Evolutionary conservation across 1,140 invertebrate species (phyloP), one percentile per base, ranked within the genome.

Genomic region (Planococcus citri): DNA sequence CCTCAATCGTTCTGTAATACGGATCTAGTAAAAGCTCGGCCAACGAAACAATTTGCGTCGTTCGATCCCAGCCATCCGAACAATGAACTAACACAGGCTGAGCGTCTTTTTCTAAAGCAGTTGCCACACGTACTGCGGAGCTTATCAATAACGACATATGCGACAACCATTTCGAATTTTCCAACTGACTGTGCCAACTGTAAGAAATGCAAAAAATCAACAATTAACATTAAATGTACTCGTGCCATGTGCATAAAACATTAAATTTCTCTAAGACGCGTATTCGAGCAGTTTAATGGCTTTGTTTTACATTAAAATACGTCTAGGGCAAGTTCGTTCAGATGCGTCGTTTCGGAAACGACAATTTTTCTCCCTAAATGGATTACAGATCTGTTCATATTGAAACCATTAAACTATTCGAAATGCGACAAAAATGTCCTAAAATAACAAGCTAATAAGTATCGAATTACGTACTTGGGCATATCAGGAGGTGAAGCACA

Each of bases 1-100:
- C 91, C 81, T 94, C 86, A 70, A 94, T 83, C 9, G 94, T 97
- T 72, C 95, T 81, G 78, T 97, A 97, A 80, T 88, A 92, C 9
- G 94, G 92, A 82, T 98, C 95, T 20, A 97, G 81, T 74, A 96
- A 80, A n/a, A 98, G 82, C 79, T 97, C 88, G 20, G 92, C 90
- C 41, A 95, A 82, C 12, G 93, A 88, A 1, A 94, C 90, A 73
- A 97, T 92, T 80, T 97, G 94, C 8, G 95, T 91, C 57, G 95
- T 97, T 72, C 95, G 84, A 80, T 97, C 95, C 95, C 95, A 98
- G 8, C 95, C 95, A 81, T 98, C 95, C 1, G 91, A 94, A 79
- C 95, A 98, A 78, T 98, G 95, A 0, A 97, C 93, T 68, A 97
- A 81, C 38, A 95, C 94, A 25, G 95, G 94, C 29, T 93, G 85